A percentile compares a stretch with the other conserved stretches of the same genome.
These are phyloP conservation scores for Nasua narica DNA, from an alignment of 2,797 vertebrate genomes.

Conservation along the genomic window DNA sequence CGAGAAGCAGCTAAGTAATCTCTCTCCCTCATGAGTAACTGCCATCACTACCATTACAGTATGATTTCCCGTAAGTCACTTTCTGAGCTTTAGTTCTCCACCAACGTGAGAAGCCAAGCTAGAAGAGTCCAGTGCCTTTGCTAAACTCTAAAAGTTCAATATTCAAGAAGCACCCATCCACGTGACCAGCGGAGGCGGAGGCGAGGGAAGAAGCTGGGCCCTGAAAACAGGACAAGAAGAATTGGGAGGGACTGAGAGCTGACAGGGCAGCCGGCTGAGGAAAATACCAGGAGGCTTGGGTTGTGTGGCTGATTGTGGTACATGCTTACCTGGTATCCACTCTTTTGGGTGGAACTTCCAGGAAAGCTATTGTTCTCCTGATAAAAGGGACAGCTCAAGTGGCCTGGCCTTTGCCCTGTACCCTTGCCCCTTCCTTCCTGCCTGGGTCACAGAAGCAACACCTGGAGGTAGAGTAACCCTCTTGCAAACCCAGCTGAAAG, in stretches of 20 bases:
- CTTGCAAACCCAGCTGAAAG: not conserved
- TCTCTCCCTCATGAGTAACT: accelerated
- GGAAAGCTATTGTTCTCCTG: not conserved
- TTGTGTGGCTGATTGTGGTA: not conserved
- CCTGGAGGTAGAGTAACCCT: not conserved
- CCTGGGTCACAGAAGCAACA: not conserved
- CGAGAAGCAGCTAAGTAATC: not conserved
- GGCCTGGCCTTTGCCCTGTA: not conserved
- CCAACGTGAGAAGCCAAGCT: not conserved
- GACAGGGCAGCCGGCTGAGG: no score
- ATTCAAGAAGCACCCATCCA: not conserved
- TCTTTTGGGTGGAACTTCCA: not conserved
- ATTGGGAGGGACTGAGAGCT: not conserved
- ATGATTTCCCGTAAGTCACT: not conserved
- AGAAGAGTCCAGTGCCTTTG: not conserved
- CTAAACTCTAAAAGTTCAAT: not conserved
- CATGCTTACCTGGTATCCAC: not conserved
- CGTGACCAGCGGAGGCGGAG: accelerated
- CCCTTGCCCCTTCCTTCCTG: not conserved
- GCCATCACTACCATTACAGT: no score
- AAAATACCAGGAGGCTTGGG: not conserved
- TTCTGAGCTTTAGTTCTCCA: not conserved
- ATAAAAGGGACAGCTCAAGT: not conserved
- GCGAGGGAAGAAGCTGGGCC: not conserved
- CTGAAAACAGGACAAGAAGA: not conserved